These are phyloP conservation scores for Gymnoscopelus microlampas DNA, from an alignment of 2,797 vertebrate species.

Conservation along the genomic window DNA sequence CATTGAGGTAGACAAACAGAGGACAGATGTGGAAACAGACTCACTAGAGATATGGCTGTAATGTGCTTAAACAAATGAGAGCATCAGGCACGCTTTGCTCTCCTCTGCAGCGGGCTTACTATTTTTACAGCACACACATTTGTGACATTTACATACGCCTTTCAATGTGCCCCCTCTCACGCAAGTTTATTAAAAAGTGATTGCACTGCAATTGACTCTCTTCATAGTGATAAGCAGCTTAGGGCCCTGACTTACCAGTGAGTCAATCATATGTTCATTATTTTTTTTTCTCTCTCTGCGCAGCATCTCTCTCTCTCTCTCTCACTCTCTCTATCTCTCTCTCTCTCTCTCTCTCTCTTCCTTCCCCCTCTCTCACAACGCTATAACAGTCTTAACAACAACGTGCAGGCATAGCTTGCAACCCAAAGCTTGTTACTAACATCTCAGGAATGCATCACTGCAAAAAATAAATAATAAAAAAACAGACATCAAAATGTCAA, in stretches of 20 bases:
- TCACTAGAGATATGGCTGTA: neutral
- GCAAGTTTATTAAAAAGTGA: constrained; percentile 77
- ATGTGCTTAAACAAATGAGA: constrained; percentile 41
- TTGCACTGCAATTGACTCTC: constrained; percentile 68
- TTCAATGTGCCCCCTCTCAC: constrained; percentile 61
- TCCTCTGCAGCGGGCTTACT: constrained; percentile 44
- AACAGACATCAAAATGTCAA: neutral
- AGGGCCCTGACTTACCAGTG: constrained; percentile 51
- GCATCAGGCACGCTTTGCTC: constrained; percentile 9
- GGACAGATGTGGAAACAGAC: constrained; percentile 10
- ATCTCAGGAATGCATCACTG: constrained; percentile 20
- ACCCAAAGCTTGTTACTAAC: constrained; percentile 38
- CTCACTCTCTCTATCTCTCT: constrained; percentile 9
- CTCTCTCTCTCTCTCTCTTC: constrained; percentile 43
- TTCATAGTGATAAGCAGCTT: constrained; percentile 74
- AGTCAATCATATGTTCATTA: constrained; percentile 66
- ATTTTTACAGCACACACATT: constrained; percentile 44
- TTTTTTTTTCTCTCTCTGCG: constrained; percentile 9
- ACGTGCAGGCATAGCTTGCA: constrained; percentile 6
- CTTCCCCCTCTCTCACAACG: constrained; percentile 28
- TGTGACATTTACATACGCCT: constrained; percentile 59
- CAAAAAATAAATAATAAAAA: neutral
- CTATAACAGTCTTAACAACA: constrained; percentile 33
- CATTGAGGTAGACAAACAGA: constrained; percentile 10
- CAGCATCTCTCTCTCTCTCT: constrained; percentile 32